A percentile compares a stretch with the other conserved stretches of the same genome.
phyloP scores from a whole-genome alignment of 2,797 vertebrate genomes.

The Catamblyrhynchus diadema region DNA sequence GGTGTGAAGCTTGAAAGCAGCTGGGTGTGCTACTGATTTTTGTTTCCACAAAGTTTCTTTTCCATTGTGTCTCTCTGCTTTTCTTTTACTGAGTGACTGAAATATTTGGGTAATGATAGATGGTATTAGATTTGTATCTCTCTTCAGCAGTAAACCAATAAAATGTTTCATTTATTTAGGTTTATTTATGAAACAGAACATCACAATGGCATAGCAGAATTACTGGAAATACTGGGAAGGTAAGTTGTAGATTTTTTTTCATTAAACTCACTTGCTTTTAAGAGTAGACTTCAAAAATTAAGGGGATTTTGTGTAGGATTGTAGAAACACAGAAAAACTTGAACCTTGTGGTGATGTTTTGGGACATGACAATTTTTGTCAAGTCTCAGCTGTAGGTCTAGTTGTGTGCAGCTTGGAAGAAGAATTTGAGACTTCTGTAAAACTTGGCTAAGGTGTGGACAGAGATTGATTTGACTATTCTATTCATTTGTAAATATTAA shows the following conservation, averaged over 20 bases:
- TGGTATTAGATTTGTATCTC: not conserved
- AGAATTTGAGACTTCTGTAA: not conserved
- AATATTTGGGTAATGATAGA: not conserved
- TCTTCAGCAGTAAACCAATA: not conserved
- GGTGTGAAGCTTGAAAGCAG: not conserved
- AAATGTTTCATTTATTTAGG: conserved; percentile 71
- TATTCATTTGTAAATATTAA: not conserved
- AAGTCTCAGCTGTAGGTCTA: not conserved
- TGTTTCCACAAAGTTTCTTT: not conserved
- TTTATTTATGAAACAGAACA: conserved; percentile 99
- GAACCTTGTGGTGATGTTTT: not conserved
- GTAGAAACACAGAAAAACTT: not conserved
- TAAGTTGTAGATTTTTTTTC: conserved; percentile 56
- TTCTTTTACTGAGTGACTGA: not conserved
- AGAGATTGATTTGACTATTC: not conserved
- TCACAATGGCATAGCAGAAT: conserved; percentile 98
- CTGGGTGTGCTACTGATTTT: not conserved
- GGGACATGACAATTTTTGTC: not conserved
- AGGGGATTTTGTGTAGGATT: not conserved
- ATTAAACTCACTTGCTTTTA: not conserved
- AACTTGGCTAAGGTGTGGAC: not conserved
- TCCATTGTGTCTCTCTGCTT: not conserved
- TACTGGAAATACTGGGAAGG: conserved; percentile 99
- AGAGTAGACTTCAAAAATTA: not conserved
- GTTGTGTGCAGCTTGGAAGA: not conserved